phyloP scores from a whole-genome alignment of 2,113 vertebrate species.

The Dermatemys mawii region DNA sequence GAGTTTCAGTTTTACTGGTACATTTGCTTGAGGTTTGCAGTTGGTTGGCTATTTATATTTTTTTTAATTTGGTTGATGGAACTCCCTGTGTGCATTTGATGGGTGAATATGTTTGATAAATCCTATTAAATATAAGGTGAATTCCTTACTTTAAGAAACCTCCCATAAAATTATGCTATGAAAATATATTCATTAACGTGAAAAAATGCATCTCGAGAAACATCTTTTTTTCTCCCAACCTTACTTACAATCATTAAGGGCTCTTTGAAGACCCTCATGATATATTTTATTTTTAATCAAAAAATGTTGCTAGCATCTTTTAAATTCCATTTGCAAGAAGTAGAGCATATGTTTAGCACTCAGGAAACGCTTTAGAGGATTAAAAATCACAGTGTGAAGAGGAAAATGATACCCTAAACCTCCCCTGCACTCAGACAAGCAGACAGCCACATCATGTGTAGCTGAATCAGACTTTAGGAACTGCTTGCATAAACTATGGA shows the following conservation, averaged over 20 bases:
- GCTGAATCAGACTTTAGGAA: constrained; percentile 68
- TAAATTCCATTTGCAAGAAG: constrained; percentile 44
- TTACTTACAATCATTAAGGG: constrained; percentile 53
- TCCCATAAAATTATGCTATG: constrained; percentile 25
- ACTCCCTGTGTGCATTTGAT: constrained; percentile 23
- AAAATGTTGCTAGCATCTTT: constrained; percentile 27
- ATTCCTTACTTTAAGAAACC: constrained; percentile 30
- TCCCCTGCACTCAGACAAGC: constrained; percentile 52
- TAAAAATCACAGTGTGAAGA: constrained; percentile 54
- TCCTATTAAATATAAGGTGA: constrained; percentile 46
- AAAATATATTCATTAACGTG: constrained; percentile 56
- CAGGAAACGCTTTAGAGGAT: constrained; percentile 64
- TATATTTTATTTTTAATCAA: constrained; percentile 61
- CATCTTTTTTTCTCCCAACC: constrained; percentile 9
- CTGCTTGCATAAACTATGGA: constrained; percentile 64
- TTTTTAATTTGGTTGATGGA: constrained; percentile 53
- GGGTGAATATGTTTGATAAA: constrained; percentile 36
- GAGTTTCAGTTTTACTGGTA: not conserved
- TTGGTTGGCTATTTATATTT: constrained; percentile 12
- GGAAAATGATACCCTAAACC: constrained; percentile 71
- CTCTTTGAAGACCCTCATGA: constrained; percentile 55
- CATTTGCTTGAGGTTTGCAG: constrained; percentile 14
- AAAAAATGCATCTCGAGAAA: constrained; percentile 19
- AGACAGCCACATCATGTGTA: constrained; percentile 66
- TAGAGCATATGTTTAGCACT: constrained; percentile 62